Conservation (phyloP, 1,140 invertebrate species). For the Acyrthosiphon pisum region DNA sequence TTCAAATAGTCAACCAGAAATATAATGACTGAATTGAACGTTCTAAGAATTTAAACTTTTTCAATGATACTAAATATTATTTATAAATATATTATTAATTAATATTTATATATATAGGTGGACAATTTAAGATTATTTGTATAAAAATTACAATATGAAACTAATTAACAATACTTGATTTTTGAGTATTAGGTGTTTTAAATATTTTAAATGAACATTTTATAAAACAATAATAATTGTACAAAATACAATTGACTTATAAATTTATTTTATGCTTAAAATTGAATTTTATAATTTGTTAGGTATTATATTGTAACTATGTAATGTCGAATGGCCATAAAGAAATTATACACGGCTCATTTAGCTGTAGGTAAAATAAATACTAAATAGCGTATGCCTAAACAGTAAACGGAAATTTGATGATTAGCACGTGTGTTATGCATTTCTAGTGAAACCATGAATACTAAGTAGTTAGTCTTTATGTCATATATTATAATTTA, state of each 20-base stretch:
- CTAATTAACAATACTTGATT: no score
- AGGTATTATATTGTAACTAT: background rate
- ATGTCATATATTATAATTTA: background rate
- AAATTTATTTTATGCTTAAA: background rate
- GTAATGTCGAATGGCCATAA: background rate
- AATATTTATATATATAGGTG: no score
- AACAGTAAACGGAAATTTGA: background rate
- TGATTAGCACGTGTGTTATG: constrained; percentile 26
- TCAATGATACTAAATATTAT: no score
- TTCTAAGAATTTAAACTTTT: no score
- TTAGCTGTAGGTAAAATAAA: background rate
- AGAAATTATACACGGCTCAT: background rate
- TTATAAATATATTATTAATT: no score
- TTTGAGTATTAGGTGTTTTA: no score
- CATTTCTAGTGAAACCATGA: background rate
- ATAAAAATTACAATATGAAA: no score
- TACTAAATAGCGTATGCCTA: background rate
- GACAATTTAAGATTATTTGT: no score
- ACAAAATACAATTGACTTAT: background rate
- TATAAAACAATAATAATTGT: background rate
- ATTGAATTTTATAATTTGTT: background rate
- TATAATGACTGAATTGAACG: background rate
- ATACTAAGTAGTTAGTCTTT: constrained; percentile 24
- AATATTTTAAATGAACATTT: no score
- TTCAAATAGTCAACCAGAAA: background rate